phyloP scores from a whole-genome alignment of 2,113 vertebrate species.

The Hiodon tergisus region DNA sequence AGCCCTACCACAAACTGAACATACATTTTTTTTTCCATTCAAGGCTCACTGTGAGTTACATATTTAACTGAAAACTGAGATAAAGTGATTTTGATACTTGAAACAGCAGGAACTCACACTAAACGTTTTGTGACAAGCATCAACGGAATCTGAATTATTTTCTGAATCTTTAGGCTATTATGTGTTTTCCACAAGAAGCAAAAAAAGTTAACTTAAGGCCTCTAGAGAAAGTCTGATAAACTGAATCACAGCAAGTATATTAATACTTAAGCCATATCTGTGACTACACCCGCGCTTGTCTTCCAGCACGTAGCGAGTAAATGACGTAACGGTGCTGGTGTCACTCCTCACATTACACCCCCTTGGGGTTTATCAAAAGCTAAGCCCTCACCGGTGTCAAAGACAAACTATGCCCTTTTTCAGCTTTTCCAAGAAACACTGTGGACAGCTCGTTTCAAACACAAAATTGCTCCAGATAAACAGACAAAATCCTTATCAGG shows the following conservation, averaged over 20 bases:
- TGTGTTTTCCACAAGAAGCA: too few relatives aligned
- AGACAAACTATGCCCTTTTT: neutral
- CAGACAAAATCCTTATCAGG: neutral
- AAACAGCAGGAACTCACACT: too few relatives aligned
- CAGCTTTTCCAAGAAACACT: conserved; percentile 3
- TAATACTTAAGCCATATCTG: neutral
- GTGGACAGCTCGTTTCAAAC: neutral
- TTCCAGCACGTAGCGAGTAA: neutral
- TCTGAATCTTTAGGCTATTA: too few relatives aligned
- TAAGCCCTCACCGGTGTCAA: neutral
- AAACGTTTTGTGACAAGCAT: too few relatives aligned
- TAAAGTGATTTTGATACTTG: too few relatives aligned
- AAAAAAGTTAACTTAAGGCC: too few relatives aligned
- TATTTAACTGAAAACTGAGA: too few relatives aligned
- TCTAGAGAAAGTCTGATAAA: neutral
- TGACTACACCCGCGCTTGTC: neutral
- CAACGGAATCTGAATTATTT: too few relatives aligned
- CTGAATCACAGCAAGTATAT: conserved; percentile 6
- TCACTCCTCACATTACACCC: neutral
- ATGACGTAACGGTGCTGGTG: neutral
- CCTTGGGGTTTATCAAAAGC: neutral
- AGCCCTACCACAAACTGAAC: too few relatives aligned
- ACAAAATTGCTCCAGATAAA: neutral
- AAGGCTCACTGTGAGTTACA: too few relatives aligned
- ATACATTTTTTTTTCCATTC: too few relatives aligned